These are phyloP conservation scores for Gonatopus flavifemur DNA, from an alignment of 1,140 invertebrate genomes.

Conservation along the genomic window DNA sequence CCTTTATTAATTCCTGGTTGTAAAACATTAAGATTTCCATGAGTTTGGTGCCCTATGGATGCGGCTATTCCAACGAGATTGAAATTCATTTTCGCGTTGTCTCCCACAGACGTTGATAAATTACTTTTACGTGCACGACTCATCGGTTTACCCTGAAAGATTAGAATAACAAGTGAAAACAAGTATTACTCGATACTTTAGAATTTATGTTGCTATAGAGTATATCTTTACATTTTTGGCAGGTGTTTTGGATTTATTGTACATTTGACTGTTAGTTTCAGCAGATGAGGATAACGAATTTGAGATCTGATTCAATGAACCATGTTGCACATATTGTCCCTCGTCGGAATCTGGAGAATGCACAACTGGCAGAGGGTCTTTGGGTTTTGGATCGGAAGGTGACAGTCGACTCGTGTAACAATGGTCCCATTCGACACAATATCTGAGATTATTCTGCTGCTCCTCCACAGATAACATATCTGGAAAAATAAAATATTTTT, in stretches of 20 bases:
- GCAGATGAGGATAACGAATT: not conserved
- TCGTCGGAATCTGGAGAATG: conserved; percentile 41
- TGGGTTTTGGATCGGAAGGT: conserved; percentile 45
- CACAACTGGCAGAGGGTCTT: conserved; percentile 43
- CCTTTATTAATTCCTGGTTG: conserved; percentile 20
- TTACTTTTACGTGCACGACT: conserved; percentile 24
- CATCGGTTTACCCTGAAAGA: conserved; percentile 18
- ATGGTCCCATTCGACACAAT: conserved; percentile 54
- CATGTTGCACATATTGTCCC: conserved; percentile 24
- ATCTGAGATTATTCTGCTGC: conserved; percentile 48
- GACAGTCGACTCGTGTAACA: conserved; percentile 54
- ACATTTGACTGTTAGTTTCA: not conserved
- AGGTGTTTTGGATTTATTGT: conserved; percentile 12
- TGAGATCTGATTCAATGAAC: conserved; percentile 13
- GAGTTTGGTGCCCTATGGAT: conserved; percentile 8
- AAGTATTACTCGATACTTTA: not conserved
- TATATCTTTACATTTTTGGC: conserved; percentile 16
- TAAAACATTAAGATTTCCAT: conserved; percentile 13
- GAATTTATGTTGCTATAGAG: not conserved
- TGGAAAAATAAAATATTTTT: conserved; percentile 24
- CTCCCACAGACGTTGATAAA: not conserved
- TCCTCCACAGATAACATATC: conserved; percentile 58
- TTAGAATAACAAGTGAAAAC: not conserved
- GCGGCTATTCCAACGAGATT: conserved; percentile 22
- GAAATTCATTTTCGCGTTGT: conserved; percentile 6